Base-by-base conservation (phyloP, 1,140 invertebrate genomes). In the Drosophila pruinosa region DNA sequence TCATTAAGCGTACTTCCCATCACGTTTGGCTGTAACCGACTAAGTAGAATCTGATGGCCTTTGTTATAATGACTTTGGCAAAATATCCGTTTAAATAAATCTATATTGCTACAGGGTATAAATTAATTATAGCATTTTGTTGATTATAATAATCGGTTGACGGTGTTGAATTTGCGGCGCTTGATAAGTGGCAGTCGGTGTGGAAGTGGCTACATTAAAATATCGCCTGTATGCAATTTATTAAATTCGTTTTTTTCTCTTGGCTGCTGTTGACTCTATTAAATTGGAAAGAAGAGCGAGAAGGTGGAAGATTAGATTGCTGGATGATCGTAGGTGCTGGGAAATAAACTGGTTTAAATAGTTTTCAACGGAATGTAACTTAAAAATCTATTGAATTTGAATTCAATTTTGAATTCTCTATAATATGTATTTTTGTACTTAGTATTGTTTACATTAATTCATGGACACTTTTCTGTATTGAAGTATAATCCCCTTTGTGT, bases 51-150 rank as follows among this genome's bases (percentile, higher is more conserved):
- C 3, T 34, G n/a, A 34, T 34, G n/a, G 31, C 5, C n/a, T 34
- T 2, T 12, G 31, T 34, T 12, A 34, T 34, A 34, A 34, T 34
- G n/a, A n/a, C 31, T 34, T 12, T 12, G n/a, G n/a, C 4, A 34
- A 2, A 34, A 17, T 34, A 8, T 48, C 12, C 3, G 12, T 12
- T 22, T 1, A 24, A 14, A 5, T 12, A n/a, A 2, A 21, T 0
- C n/a, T 4, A 10, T 10, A 2, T 22, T 7, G 12, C 22, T 38
- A 67, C 34, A 67, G 50, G 50, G 67, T 70, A 72, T 67, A n/a
- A 14, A 19, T 69, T 82, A 88, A 88, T 86, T 78, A 82, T 88
- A 78, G 78, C 75, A 58, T 88, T 86, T 82, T 78, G 71, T 82
- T 75, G 78, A 72, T 47, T 67, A 75, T 86, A 86, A 86, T 86